Evolutionary conservation across 2,113 vertebrate species (phyloP).

Genomic region (Agapornis roseicollis): DNA sequence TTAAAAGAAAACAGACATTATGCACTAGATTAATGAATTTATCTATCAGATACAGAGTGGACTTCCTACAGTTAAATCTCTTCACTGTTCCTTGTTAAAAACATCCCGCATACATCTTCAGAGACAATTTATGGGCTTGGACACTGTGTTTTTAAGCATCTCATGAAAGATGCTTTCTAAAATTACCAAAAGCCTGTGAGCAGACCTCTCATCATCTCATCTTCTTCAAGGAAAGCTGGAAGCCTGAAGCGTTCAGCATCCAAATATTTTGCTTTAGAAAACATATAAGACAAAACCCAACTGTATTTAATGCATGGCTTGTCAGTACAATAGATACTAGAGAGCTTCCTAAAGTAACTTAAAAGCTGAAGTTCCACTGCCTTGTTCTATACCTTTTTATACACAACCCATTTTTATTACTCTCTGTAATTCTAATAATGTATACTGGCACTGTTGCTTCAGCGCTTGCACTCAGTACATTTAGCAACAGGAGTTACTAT

Average conservation of each 20-base stretch:
- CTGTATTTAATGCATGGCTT: background rate
- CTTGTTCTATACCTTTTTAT: background rate
- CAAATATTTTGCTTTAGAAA: background rate
- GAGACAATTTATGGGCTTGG: background rate
- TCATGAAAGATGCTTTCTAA: background rate
- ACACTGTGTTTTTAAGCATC: background rate
- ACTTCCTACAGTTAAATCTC: background rate
- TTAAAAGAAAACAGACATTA: background rate
- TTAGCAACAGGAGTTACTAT: background rate
- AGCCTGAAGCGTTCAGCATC: background rate
- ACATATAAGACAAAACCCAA: background rate
- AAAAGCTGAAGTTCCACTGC: background rate
- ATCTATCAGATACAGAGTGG: background rate
- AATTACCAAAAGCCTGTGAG: background rate
- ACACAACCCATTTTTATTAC: background rate
- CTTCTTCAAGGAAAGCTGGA: background rate
- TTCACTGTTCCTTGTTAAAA: background rate
- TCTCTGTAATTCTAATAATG: constrained; percentile 16
- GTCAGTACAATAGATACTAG: background rate
- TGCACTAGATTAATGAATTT: background rate
- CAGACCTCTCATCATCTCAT: background rate
- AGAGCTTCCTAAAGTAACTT: background rate
- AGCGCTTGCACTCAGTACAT: background rate
- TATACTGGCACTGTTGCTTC: background rate
- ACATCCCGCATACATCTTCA: background rate